A percentile compares a stretch with the other conserved stretches of the same genome.
Conservation (phyloP, 2,113 vertebrate species). For the Butorides virescens region DNA sequence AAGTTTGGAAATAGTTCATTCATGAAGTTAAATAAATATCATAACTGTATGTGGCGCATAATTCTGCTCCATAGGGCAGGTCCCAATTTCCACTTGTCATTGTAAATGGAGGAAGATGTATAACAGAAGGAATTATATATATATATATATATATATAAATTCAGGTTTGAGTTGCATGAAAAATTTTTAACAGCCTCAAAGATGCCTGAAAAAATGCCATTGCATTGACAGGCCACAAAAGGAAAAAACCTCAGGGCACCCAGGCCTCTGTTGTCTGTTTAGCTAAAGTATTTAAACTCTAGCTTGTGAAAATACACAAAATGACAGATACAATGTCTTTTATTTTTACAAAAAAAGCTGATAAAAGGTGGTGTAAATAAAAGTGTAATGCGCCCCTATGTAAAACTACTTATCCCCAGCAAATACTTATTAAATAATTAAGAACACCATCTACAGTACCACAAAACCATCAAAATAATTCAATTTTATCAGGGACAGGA, state of each 20-base stretch:
- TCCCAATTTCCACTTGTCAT: background rate
- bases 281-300: background rate
- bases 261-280: background rate
- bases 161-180: background rate
- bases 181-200: background rate
- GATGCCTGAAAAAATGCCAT: background rate
- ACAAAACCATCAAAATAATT: slow-evolving; percentile 85
- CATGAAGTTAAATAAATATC: background rate
- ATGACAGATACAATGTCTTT: slow-evolving; percentile 68
- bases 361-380: slow-evolving; percentile 73
- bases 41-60: background rate
- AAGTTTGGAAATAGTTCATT: background rate
- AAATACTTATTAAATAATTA: slow-evolving; percentile 91
- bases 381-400: slow-evolving; percentile 78
- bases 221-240: background rate
- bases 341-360: slow-evolving; percentile 78
- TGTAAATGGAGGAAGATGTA: background rate
- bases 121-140: background rate
- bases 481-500: slow-evolving; percentile 72
- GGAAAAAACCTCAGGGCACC: background rate
- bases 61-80: background rate
- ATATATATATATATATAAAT: background rate
- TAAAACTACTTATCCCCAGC: slow-evolving; percentile 77
- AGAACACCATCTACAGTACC: slow-evolving; percentile 93
- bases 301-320: slow-evolving; percentile 60